Conservation (phyloP, 1,140 invertebrate species). For the Drosophila melanica region DNA sequence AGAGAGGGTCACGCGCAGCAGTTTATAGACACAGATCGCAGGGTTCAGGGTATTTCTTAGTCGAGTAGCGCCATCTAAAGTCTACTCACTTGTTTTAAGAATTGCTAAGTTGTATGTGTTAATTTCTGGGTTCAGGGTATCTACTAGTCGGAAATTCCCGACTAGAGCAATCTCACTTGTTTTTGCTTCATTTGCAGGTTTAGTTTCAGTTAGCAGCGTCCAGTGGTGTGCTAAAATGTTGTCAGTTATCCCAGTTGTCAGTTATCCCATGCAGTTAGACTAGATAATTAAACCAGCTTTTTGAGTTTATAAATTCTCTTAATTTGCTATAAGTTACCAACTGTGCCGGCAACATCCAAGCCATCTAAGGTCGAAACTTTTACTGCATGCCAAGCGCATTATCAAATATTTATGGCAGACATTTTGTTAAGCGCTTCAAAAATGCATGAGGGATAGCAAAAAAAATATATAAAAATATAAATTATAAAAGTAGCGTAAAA, state of each 20-base stretch:
- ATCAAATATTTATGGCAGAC: conserved; percentile 54
- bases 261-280: conserved; percentile 2
- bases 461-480: conserved; percentile 7
- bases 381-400: conserved; percentile 34
- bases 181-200: not conserved
- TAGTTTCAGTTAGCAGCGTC: not conserved
- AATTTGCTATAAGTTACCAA: conserved; percentile 37
- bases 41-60: too few relatives aligned
- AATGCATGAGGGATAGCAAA: conserved; percentile 42
- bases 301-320: conserved; percentile 21
- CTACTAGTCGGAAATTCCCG: too few relatives aligned
- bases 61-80: too few relatives aligned
- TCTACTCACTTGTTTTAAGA: too few relatives aligned
- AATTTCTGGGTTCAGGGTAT: not conserved
- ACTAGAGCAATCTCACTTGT: too few relatives aligned
- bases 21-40: too few relatives aligned
- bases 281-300: conserved; percentile 31
- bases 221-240: not conserved
- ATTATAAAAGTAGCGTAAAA: not conserved
- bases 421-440: conserved; percentile 48
- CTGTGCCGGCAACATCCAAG: conserved; percentile 14
- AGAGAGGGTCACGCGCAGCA: too few relatives aligned
- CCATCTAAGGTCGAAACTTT: conserved; percentile 40
- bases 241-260: conserved; percentile 7
- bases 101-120: too few relatives aligned